Evolutionary conservation across 2,888 invertebrate genomes (phyloP).

Genomic region (Branchipolynoe longqiensis): DNA sequence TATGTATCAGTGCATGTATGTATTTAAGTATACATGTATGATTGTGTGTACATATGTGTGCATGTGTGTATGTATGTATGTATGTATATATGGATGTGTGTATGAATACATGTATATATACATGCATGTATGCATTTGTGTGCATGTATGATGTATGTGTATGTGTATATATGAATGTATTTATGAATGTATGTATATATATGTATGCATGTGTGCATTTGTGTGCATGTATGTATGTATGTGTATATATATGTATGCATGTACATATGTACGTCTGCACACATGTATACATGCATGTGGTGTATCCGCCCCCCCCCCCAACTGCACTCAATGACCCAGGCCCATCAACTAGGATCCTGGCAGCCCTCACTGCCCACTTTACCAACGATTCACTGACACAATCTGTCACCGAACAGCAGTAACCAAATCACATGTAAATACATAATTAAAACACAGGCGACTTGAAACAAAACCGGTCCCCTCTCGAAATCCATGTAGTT

Average conservation of each 20-base stretch:
- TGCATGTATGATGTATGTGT: not conserved
- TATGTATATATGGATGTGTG: not conserved
- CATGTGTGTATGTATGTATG: not conserved
- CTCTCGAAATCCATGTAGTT: too few species aligned
- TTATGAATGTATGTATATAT: not conserved
- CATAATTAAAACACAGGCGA: too few species aligned
- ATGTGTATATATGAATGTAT: not conserved
- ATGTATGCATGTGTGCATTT: not conserved
- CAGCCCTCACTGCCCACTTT: not conserved
- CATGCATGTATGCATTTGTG: not conserved
- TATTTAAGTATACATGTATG: not conserved
- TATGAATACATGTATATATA: not conserved
- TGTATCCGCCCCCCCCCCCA: not conserved
- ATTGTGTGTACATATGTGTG: not conserved
- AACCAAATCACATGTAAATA: too few species aligned
- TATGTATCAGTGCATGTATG: not conserved
- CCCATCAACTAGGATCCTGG: constrained; percentile 1
- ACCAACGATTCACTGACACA: not conserved
- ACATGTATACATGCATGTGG: not conserved
- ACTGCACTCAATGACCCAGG: not conserved
- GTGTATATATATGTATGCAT: not conserved
- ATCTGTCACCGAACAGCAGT: not conserved
- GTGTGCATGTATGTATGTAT: not conserved
- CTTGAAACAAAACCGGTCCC: too few species aligned
- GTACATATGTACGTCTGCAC: not conserved